Evolutionary conservation across 2,888 invertebrate genomes (phyloP).

Genomic region (Tetrapedia diversipes): DNA sequence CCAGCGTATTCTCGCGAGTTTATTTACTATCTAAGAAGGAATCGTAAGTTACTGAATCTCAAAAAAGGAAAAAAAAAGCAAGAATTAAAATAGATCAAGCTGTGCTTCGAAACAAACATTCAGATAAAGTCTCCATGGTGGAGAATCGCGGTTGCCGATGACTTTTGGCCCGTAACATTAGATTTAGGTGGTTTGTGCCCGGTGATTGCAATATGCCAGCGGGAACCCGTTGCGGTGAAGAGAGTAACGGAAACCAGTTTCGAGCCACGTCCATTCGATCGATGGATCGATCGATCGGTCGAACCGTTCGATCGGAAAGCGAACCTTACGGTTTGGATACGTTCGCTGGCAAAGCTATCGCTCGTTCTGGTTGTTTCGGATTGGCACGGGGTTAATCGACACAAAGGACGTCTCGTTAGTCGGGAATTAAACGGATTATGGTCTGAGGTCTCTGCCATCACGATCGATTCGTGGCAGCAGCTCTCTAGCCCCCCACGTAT

Average conservation of each 20-base stretch:
- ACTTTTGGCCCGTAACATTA: constrained; percentile 52
- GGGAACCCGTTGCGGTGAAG: constrained; percentile 32
- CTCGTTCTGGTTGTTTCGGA: constrained; percentile 55
- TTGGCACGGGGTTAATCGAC: constrained; percentile 71
- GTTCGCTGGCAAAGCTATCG: constrained; percentile 51
- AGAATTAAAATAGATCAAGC: neutral
- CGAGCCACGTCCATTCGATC: constrained; percentile 36
- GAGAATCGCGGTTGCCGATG: constrained; percentile 15
- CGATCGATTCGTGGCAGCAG: constrained; percentile 60
- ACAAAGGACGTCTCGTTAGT: constrained; percentile 78
- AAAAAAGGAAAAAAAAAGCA: neutral
- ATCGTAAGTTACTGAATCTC: too few species aligned
- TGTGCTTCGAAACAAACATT: neutral
- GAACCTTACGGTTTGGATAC: constrained; percentile 55
- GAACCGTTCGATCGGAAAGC: constrained; percentile 56
- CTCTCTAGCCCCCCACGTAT: constrained; percentile 26
- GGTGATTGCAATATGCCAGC: constrained; percentile 52
- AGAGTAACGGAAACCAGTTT: constrained; percentile 53
- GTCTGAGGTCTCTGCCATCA: constrained; percentile 61
- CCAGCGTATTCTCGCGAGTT: too few species aligned
- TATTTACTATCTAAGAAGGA: too few species aligned
- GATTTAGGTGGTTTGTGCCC: constrained; percentile 52
- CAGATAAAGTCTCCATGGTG: neutral
- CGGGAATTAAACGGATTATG: constrained; percentile 78
- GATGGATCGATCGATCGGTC: constrained; percentile 50